Evolutionary conservation across 2,888 invertebrate species (phyloP).

Genomic region (Caenorhabditis panamensis): DNA sequence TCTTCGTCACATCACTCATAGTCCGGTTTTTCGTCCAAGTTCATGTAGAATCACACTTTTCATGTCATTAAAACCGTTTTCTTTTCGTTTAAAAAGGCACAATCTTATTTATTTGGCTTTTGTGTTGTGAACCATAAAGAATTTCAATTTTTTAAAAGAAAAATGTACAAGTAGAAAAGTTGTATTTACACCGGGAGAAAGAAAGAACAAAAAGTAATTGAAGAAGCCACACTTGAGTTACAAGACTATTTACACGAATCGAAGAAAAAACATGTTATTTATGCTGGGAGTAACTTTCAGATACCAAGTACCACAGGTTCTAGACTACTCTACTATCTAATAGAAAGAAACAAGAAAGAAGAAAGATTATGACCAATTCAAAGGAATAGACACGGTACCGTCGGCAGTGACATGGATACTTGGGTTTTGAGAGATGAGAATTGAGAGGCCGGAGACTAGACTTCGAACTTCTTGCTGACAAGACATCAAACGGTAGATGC

Average conservation of each 20-base stretch:
- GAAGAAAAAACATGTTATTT: constrained; percentile 10
- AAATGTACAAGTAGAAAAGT: not conserved
- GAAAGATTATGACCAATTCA: constrained; percentile 67
- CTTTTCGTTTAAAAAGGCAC: not conserved
- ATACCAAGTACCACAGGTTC: not conserved
- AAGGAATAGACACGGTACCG: constrained; percentile 76
- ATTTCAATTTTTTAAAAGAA: not conserved
- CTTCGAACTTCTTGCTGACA: constrained; percentile 38
- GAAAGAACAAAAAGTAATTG: not conserved
- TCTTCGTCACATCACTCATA: constrained; percentile 25
- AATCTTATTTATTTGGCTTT: constrained; percentile 6
- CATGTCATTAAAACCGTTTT: not conserved
- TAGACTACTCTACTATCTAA: not conserved
- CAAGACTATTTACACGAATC: constrained; percentile 15
- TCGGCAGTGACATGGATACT: constrained; percentile 73
- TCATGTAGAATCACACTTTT: constrained; percentile 32
- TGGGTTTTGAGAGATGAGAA: constrained; percentile 75
- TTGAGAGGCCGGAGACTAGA: constrained; percentile 64
- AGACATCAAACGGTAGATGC: constrained; percentile 54
- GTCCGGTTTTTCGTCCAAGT: constrained; percentile 28
- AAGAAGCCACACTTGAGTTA: constrained; percentile 21
- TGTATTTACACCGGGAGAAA: constrained; percentile 3
- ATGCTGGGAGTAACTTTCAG: too few species aligned
- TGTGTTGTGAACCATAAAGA: constrained; percentile 8
- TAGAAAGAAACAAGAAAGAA: not conserved